phyloP scores from a whole-genome alignment of 2,888 invertebrate genomes.

The Escarpia spicata region DNA sequence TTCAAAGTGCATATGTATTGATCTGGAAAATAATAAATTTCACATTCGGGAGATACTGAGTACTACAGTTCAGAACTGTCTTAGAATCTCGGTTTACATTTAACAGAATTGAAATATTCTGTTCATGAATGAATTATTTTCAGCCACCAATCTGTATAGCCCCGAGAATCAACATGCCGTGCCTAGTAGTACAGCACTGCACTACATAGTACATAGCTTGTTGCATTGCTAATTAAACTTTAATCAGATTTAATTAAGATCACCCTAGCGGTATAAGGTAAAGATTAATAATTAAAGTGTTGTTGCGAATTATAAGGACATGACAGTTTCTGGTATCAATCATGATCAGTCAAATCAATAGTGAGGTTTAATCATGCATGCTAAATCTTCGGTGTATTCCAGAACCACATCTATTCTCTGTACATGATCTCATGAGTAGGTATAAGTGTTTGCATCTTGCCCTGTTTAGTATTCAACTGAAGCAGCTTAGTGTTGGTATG shows the following conservation, averaged over 20 bases:
- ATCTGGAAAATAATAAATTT: not conserved
- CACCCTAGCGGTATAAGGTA: not conserved
- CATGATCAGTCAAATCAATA: not conserved
- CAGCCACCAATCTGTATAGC: not conserved
- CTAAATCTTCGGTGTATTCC: no score
- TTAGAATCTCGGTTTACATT: not conserved
- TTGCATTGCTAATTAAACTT: not conserved
- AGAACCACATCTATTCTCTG: no score
- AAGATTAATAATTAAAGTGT: constrained; percentile 16
- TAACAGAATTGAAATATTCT: not conserved
- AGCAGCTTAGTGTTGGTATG: no score
- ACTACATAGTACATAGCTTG: not conserved
- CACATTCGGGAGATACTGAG: not conserved
- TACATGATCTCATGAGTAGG: no score
- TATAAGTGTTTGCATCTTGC: no score
- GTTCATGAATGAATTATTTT: not conserved
- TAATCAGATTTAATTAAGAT: not conserved
- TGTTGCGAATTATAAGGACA: not conserved
- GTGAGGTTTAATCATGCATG: not conserved
- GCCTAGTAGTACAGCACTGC: not conserved
- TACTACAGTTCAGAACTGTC: not conserved
- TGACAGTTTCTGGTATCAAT: not conserved
- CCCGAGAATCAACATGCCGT: not conserved
- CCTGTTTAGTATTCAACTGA: no score
- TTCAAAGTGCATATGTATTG: no score